Conservation (phyloP, 2,888 invertebrate genomes). For the Octonoba sinensis region DNA sequence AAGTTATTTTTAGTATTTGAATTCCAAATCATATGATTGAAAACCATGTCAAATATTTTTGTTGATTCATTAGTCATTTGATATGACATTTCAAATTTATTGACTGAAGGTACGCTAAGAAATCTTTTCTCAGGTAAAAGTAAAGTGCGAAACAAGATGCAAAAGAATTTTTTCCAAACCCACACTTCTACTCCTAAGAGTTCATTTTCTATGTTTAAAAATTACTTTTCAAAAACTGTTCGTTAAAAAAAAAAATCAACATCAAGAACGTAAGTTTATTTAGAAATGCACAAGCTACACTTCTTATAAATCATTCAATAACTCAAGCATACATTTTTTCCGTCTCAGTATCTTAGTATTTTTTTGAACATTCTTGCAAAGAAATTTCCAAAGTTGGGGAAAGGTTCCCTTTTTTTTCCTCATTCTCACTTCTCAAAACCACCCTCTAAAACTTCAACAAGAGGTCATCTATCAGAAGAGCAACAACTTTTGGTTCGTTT, state of each 20-base stretch:
- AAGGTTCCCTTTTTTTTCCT: conserved; percentile 22
- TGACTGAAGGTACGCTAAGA: too few species aligned
- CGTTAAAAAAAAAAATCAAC: conserved; percentile 13
- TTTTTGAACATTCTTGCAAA: not conserved
- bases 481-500: conserved; percentile 51
- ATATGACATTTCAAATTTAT: too few species aligned
- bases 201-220: too few species aligned
- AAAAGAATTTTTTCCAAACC: too few species aligned
- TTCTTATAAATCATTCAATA: conserved; percentile 57
- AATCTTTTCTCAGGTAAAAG: too few species aligned
- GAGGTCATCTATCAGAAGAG: conserved; percentile 54
- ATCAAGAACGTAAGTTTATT: conserved; percentile 14
- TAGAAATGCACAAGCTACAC: conserved; percentile 24
- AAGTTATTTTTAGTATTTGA: too few species aligned
- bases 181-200: too few species aligned
- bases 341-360: not conserved
- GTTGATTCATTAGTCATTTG: too few species aligned
- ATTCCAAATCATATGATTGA: too few species aligned
- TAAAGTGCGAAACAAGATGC: too few species aligned
- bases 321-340: not conserved
- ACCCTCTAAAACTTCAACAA: conserved; percentile 38
- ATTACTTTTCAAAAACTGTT: not conserved
- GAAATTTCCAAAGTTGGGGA: conserved; percentile 12
- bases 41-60: too few species aligned
- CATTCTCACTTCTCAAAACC: not conserved